Conservation (phyloP, 2,888 invertebrate species). For the Pristionchus japonicus region DNA sequence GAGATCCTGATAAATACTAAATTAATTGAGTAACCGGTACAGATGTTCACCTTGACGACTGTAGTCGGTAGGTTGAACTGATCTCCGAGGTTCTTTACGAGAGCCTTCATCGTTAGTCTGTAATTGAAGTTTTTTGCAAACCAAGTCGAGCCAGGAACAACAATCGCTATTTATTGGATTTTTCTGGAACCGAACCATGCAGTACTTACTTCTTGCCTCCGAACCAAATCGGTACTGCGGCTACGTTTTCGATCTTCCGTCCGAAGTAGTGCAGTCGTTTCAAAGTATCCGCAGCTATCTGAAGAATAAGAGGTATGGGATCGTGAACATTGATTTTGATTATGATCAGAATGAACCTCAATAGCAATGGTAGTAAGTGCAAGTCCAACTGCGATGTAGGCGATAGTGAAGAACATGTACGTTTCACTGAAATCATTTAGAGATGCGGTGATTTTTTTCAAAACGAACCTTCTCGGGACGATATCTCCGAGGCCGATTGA, state of each 20-base stretch:
- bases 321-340: neutral
- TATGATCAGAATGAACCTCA: neutral
- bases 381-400: conserved; percentile 72
- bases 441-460: neutral
- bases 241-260: conserved; percentile 73
- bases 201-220: conserved; percentile 69
- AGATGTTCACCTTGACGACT: conserved; percentile 53
- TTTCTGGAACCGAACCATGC: no score
- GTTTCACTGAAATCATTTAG: conserved; percentile 51
- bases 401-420: conserved; percentile 70
- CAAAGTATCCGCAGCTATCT: conserved; percentile 72
- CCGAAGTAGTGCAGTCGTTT: conserved; percentile 73
- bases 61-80: conserved; percentile 72
- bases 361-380: conserved; percentile 74
- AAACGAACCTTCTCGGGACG: conserved; percentile 31
- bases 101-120: conserved; percentile 71
- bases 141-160: no score
- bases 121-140: conserved; percentile 21
- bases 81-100: conserved; percentile 72
- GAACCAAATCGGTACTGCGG: conserved; percentile 72
- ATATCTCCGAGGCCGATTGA: conserved; percentile 68
- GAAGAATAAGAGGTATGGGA: no score
- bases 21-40: conserved; percentile 7
- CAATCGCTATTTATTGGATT: neutral
- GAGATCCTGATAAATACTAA: conserved; percentile 48